Conservation (phyloP, 2,888 invertebrate genomes). For the Epiblema foenella region DNA sequence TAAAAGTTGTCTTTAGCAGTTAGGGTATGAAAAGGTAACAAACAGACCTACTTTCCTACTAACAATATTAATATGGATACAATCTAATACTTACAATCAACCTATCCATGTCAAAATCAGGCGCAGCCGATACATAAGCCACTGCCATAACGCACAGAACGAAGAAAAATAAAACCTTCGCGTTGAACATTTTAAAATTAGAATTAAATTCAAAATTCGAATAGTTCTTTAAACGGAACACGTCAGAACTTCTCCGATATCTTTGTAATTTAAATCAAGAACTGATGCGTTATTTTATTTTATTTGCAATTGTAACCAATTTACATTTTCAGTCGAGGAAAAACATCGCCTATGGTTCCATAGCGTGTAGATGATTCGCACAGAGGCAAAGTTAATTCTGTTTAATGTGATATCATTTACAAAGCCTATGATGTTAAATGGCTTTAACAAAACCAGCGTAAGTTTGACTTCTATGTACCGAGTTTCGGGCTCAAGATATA, state of each 20-base stretch:
- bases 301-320: slow-evolving; percentile 19
- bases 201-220: slow-evolving; percentile 9
- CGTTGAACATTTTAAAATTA: slow-evolving; percentile 5
- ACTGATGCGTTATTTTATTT: slow-evolving; percentile 23
- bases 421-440: background rate
- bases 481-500: background rate
- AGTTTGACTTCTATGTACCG: background rate
- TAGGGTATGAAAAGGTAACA: too few relatives aligned
- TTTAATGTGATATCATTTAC: background rate
- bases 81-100: slow-evolving; percentile 30
- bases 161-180: slow-evolving; percentile 20
- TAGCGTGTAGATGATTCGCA: background rate
- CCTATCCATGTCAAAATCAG: slow-evolving; percentile 34
- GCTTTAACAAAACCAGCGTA: background rate
- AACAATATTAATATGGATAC: too few relatives aligned
- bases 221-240: background rate
- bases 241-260: background rate
- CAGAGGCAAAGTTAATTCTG: slow-evolving; percentile 22
- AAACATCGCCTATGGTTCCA: background rate
- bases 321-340: background rate
- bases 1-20: too few relatives aligned
- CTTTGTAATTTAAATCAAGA: slow-evolving; percentile 29
- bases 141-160: slow-evolving; percentile 6
- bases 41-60: too few relatives aligned
- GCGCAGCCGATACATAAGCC: slow-evolving; percentile 21